Conservation (phyloP, 2,888 invertebrate genomes). For the Euplexia lucipara region DNA sequence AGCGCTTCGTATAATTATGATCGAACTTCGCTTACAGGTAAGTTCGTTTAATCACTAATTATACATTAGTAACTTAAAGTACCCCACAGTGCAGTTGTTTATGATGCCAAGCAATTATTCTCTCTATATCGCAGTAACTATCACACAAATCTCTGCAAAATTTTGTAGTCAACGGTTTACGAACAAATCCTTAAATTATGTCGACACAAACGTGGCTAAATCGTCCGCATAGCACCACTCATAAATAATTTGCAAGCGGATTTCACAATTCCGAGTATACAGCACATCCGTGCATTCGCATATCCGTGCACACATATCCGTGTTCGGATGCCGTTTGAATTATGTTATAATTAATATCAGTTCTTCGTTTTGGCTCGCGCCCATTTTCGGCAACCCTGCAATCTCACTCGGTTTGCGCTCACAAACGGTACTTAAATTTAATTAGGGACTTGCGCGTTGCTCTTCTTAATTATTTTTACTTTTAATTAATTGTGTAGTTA, state of each 20-base stretch:
- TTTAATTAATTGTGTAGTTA: not conserved
- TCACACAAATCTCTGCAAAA: conserved; percentile 12
- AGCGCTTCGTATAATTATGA: too few species aligned
- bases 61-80: not conserved
- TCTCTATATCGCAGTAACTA: not conserved
- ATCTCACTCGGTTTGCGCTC: conserved; percentile 16
- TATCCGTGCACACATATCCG: conserved; percentile 17
- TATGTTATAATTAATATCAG: conserved; percentile 27
- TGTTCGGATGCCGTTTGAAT: conserved; percentile 23
- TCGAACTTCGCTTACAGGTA: too few species aligned
- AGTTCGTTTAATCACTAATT: too few species aligned
- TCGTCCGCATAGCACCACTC: conserved; percentile 11
- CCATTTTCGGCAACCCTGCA: conserved; percentile 6
- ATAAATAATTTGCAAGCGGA: conserved; percentile 38
- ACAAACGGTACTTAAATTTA: conserved; percentile 6
- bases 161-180: conserved; percentile 20
- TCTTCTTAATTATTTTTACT: conserved; percentile 7
- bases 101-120: conserved; percentile 21
- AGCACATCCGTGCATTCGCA: conserved; percentile 8
- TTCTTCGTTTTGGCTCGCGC: conserved; percentile 13
- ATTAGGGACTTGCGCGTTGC: not conserved
- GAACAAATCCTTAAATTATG: conserved; percentile 27
- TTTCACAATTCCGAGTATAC: conserved; percentile 24
- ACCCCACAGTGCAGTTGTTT: not conserved
- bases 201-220: conserved; percentile 13